phyloP scores from a whole-genome alignment of 2,888 invertebrate genomes.

The Agrotis segetum region DNA sequence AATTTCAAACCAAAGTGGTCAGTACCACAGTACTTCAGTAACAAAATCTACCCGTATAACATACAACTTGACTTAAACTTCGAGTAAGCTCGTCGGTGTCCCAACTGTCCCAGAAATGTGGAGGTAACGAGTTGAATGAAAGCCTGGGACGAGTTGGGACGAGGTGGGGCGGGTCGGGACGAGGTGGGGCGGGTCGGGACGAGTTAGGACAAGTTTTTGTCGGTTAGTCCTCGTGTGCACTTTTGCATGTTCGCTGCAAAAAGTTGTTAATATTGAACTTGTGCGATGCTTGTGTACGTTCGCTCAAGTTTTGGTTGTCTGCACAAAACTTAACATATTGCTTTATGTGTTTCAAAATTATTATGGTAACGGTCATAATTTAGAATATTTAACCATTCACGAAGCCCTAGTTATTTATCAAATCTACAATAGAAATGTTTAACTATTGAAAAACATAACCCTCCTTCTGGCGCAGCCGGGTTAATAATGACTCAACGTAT shows the following conservation, averaged over 20 bases:
- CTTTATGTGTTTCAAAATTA: no score
- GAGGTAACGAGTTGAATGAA: slow-evolving; percentile 57
- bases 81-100: slow-evolving; percentile 1
- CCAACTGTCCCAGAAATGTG: slow-evolving; percentile 29
- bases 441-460: no score
- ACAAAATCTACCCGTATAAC: not conserved
- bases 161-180: slow-evolving; percentile 47
- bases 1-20: not conserved
- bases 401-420: not conserved
- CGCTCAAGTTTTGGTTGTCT: not conserved
- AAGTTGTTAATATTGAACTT: slow-evolving; percentile 45
- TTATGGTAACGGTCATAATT: not conserved
- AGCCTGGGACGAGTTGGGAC: slow-evolving; percentile 34
- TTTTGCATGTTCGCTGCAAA: slow-evolving; percentile 39
- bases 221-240: slow-evolving; percentile 32
- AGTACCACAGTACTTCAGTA: not conserved
- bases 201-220: slow-evolving; percentile 52
- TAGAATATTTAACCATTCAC: not conserved
- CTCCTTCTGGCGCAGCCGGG: no score
- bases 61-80: slow-evolving; percentile 28
- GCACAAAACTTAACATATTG: not conserved
- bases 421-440: no score
- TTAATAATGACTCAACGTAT: no score
- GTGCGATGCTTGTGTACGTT: not conserved
- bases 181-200: slow-evolving; percentile 40